These are phyloP conservation scores for Crocallis elinguaria DNA, from an alignment of 2,888 invertebrate genomes.

Conservation along the genomic window DNA sequence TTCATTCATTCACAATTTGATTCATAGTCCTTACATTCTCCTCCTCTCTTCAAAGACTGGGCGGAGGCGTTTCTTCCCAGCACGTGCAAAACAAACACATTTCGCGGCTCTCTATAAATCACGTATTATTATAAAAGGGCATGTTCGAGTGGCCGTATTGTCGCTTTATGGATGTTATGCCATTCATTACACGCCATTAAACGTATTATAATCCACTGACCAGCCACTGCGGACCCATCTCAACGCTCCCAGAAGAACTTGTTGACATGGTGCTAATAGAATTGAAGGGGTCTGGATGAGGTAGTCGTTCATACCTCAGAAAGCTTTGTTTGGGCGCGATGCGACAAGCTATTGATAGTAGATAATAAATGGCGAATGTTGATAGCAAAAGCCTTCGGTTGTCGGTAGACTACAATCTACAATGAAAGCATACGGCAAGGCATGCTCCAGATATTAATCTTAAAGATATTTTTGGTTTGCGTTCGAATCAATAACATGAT, in stretches of 20 bases:
- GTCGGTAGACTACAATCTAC: slow-evolving; percentile 26
- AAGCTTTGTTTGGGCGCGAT: slow-evolving; percentile 79
- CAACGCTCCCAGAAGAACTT: slow-evolving; percentile 32
- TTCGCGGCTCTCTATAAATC: slow-evolving; percentile 78
- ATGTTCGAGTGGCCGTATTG: slow-evolving; percentile 81
- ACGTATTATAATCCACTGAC: slow-evolving; percentile 76
- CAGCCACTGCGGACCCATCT: slow-evolving; percentile 50
- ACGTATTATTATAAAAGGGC: slow-evolving; percentile 79
- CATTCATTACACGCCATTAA: slow-evolving; percentile 85
- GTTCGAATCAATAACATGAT: too few species aligned
- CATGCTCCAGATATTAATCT: slow-evolving; percentile 20
- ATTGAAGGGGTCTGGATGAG: slow-evolving; percentile 51
- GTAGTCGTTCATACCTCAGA: slow-evolving; percentile 72
- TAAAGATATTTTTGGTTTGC: too few species aligned
- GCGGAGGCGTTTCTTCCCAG: slow-evolving; percentile 60
- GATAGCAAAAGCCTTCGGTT: slow-evolving; percentile 63
- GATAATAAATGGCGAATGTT: slow-evolving; percentile 79
- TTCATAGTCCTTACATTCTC: slow-evolving; percentile 48
- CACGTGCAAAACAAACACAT: slow-evolving; percentile 79
- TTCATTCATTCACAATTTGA: slow-evolving; percentile 44
- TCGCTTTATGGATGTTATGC: slow-evolving; percentile 83
- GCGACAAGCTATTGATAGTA: slow-evolving; percentile 79
- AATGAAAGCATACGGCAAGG: slow-evolving; percentile 32
- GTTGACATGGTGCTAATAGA: slow-evolving; percentile 52
- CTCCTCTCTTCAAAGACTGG: slow-evolving; percentile 41